Evolutionary conservation across 1,140 invertebrate species (phyloP).

Genomic region (Rhagoletis pomonella): DNA sequence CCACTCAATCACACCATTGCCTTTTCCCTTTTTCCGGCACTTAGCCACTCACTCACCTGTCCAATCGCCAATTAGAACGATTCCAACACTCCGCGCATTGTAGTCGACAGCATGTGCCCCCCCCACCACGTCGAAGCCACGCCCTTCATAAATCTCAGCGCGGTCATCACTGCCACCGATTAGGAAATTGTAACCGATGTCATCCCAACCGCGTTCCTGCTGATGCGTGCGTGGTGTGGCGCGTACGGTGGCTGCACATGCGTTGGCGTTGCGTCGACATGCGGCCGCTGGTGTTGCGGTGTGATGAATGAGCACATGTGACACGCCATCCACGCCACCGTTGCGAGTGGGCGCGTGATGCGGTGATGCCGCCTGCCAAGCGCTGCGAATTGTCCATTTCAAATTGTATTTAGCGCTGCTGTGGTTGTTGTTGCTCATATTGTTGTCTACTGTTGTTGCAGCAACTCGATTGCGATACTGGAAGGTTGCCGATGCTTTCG

Average conservation of each 20-base stretch:
- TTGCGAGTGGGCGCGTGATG: conserved; percentile 4
- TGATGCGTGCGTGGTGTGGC: conserved; percentile 76
- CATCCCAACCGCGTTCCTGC: conserved; percentile 77
- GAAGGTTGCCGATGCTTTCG: neutral
- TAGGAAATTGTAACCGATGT: conserved; percentile 80
- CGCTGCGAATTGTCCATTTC: conserved; percentile 34
- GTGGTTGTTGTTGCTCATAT: neutral
- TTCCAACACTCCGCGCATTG: conserved; percentile 78
- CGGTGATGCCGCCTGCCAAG: conserved; percentile 51
- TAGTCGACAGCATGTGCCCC: conserved; percentile 77
- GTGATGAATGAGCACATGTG: conserved; percentile 84
- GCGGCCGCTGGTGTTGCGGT: conserved; percentile 77
- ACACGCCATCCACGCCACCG: conserved; percentile 75
- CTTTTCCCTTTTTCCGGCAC: neutral
- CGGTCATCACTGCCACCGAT: conserved; percentile 78
- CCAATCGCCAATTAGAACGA: conserved; percentile 82
- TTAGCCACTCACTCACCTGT: conserved; percentile 44
- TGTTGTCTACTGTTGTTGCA: neutral
- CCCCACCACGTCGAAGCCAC: conserved; percentile 78
- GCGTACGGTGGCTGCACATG: conserved; percentile 72
- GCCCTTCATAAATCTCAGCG: conserved; percentile 78
- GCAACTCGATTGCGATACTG: neutral
- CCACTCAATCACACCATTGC: neutral
- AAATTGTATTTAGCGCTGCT: conserved; percentile 35
- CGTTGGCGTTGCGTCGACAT: neutral